A percentile compares a stretch with the other conserved stretches of the same genome.
Conservation (phyloP, 1,140 invertebrate species). For the Artemia franciscana region DNA sequence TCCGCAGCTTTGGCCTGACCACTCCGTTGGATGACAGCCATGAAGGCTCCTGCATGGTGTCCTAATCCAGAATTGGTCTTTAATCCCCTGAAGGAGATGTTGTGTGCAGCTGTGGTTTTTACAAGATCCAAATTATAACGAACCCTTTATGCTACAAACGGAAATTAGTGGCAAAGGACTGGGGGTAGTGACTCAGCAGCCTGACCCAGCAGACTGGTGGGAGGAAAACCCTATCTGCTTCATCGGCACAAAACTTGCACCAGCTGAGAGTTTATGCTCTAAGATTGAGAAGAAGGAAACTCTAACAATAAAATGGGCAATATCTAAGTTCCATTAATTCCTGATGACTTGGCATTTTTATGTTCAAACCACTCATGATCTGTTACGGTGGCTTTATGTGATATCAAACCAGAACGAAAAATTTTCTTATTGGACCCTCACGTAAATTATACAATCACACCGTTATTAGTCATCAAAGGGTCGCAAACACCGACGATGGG, state of each 20-base stretch:
- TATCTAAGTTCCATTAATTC: conserved; percentile 18
- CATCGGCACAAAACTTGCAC: conserved; percentile 17
- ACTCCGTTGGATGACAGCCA: not conserved
- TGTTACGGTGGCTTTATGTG: not conserved
- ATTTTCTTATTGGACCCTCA: not conserved
- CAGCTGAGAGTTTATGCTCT: conserved; percentile 18
- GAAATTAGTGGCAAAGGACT: conserved; percentile 18
- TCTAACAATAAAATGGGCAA: conserved; percentile 20
- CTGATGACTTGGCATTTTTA: too few species aligned
- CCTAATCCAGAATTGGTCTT: not conserved
- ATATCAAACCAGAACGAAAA: not conserved
- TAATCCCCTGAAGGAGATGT: not conserved
- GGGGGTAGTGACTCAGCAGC: conserved; percentile 18
- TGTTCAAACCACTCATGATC: not conserved
- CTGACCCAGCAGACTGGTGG: conserved; percentile 15
- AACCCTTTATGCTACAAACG: conserved; percentile 17
- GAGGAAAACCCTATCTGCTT: conserved; percentile 22
- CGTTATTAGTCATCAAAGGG: not conserved
- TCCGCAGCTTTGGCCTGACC: not conserved
- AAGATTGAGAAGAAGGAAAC: conserved; percentile 20
- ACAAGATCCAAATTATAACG: conserved; percentile 14
- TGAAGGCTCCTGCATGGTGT: not conserved
- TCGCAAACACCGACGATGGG: not conserved
- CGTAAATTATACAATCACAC: not conserved
- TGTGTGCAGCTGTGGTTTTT: not conserved